Conservation (phyloP, 2,113 vertebrate genomes). For the Phalacrocorax carbo region DNA sequence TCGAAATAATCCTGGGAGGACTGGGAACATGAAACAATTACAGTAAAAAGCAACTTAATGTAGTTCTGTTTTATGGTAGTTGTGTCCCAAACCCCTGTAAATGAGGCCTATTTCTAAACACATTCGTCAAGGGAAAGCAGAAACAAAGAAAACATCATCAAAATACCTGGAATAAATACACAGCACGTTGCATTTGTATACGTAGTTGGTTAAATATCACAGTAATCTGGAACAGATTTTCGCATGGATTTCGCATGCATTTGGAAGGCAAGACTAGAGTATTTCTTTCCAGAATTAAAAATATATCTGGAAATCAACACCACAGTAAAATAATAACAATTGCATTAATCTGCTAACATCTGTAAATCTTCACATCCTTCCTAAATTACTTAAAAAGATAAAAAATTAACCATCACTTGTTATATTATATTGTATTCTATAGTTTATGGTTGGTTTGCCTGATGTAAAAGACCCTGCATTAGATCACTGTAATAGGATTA, state of each 20-base stretch:
- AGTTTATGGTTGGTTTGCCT: neutral
- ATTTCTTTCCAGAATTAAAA: neutral
- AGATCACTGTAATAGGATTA: neutral
- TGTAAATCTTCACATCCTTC: neutral
- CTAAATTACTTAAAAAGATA: neutral
- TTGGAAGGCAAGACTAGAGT: neutral
- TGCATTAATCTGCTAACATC: neutral
- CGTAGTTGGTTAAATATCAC: neutral
- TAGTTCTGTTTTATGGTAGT: neutral
- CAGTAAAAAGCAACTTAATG: neutral
- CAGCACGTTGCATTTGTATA: neutral
- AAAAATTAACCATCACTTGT: neutral
- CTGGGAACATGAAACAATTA: neutral
- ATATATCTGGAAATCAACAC: neutral
- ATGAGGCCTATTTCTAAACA: neutral
- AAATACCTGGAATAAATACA: neutral
- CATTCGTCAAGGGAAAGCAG: neutral
- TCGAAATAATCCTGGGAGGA: neutral
- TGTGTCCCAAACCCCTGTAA: neutral
- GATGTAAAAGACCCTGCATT: neutral
- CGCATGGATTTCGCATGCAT: neutral
- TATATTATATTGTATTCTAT: neutral
- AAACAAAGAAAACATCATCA: neutral
- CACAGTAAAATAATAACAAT: neutral
- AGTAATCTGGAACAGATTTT: neutral